These are phyloP conservation scores for Dreissena rostriformis DNA, from an alignment of 1,140 invertebrate genomes.

Conservation along the genomic window DNA sequence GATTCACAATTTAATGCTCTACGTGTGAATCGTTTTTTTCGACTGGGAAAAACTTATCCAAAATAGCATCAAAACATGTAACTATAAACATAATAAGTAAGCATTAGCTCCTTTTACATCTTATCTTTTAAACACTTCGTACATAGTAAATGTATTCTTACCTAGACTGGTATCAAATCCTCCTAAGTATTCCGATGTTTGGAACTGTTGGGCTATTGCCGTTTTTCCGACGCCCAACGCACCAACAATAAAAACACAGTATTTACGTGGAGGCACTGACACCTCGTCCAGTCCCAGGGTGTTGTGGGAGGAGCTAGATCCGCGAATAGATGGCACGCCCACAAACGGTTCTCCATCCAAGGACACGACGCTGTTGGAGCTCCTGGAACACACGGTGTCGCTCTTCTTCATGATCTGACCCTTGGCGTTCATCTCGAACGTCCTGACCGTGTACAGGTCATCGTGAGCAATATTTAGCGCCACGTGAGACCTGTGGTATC, in stretches of 20 bases:
- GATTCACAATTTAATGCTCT: no score
- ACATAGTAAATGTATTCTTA: slow-evolving; percentile 56
- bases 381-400: slow-evolving; percentile 89
- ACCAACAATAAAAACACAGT: slow-evolving; percentile 85
- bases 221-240: slow-evolving; percentile 94
- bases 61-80: no score
- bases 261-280: no score
- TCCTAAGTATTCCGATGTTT: slow-evolving; percentile 97
- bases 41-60: no score
- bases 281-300: neutral
- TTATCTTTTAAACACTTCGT: no score
- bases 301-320: slow-evolving; percentile 29
- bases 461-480: slow-evolving; percentile 75
- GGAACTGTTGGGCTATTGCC: slow-evolving; percentile 93
- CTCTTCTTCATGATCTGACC: slow-evolving; percentile 93
- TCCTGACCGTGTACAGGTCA: slow-evolving; percentile 91
- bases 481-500: slow-evolving; percentile 17
- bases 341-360: slow-evolving; percentile 73
- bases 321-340: neutral
- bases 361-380: slow-evolving; percentile 86
- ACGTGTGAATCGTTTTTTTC: no score
- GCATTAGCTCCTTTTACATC: no score
- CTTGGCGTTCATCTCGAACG: slow-evolving; percentile 94
- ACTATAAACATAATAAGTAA: no score
- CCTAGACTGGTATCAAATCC: slow-evolving; percentile 89